phyloP scores from a whole-genome alignment of 1,140 invertebrate species.

The Zelostemma sp. region DNA sequence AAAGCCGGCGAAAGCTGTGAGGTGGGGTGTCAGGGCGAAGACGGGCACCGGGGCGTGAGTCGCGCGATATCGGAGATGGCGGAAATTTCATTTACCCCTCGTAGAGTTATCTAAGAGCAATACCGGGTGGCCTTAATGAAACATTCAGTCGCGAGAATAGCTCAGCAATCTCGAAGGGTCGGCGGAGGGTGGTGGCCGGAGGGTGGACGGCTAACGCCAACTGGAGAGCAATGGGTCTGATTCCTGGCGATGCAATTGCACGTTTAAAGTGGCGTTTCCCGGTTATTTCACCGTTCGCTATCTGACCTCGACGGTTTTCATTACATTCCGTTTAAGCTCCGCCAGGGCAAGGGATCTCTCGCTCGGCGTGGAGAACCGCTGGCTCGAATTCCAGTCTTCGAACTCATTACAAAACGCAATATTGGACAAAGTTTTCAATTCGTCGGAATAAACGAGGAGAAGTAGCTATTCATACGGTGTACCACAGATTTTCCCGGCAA shows the following conservation, averaged over 20 bases:
- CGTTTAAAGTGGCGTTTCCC: slow-evolving; percentile 69
- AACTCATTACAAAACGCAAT: slow-evolving; percentile 57
- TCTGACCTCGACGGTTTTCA: slow-evolving; percentile 54
- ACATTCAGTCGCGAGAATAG: slow-evolving; percentile 72
- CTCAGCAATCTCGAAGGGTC: slow-evolving; percentile 71
- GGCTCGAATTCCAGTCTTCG: slow-evolving; percentile 53
- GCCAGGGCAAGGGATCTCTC: slow-evolving; percentile 28
- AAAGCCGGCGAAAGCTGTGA: slow-evolving; percentile 51
- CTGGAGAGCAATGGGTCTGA: slow-evolving; percentile 65
- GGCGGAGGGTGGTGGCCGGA: slow-evolving; percentile 46
- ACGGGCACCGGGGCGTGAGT: slow-evolving; percentile 42
- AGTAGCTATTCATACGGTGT: slow-evolving; percentile 50
- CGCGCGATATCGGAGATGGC: slow-evolving; percentile 69
- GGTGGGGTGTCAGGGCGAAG: slow-evolving; percentile 46
- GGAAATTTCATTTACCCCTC: slow-evolving; percentile 72
- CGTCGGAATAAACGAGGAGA: slow-evolving; percentile 47
- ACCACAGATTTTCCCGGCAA: slow-evolving; percentile 47
- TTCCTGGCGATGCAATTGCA: slow-evolving; percentile 71
- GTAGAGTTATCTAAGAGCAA: slow-evolving; percentile 72
- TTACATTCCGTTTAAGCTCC: slow-evolving; percentile 50
- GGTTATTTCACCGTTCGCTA: slow-evolving; percentile 67
- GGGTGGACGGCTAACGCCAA: slow-evolving; percentile 46
- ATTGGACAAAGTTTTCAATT: slow-evolving; percentile 57
- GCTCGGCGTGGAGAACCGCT: slow-evolving; percentile 41
- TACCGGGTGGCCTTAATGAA: slow-evolving; percentile 72